Evolutionary conservation across 2,797 vertebrate species (phyloP).

Genomic region (Platyrinchus mystaceus): DNA sequence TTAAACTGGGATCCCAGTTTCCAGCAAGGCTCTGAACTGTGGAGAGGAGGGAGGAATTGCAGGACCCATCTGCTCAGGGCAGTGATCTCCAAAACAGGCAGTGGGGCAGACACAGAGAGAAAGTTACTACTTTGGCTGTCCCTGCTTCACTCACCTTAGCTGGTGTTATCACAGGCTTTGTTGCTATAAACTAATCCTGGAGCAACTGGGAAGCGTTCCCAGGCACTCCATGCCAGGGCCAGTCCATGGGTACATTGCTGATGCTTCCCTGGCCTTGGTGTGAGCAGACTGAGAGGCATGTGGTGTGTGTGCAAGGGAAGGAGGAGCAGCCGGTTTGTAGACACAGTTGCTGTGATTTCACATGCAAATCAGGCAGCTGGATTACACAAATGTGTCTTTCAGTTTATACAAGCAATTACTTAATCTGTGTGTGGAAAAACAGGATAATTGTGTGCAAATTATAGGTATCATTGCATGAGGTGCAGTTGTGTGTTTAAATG

Average conservation of each 20-base stretch:
- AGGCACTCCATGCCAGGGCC: neutral
- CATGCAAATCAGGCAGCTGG: neutral
- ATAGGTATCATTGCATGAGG: neutral
- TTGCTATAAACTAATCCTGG: neutral
- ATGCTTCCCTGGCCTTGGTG: rapidly evolving
- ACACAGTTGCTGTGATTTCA: neutral
- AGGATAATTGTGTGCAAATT: conserved; percentile 4
- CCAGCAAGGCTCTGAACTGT: neutral
- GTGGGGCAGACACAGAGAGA: rapidly evolving
- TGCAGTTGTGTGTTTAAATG: neutral
- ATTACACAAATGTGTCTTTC: neutral
- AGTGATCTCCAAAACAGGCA: neutral
- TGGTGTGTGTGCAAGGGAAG: neutral
- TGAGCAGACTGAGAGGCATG: neutral
- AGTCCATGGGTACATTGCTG: neutral
- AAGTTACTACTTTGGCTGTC: neutral
- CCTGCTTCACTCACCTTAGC: neutral
- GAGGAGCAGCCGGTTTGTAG: neutral
- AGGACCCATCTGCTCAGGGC: neutral
- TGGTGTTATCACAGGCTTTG: neutral
- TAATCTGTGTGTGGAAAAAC: neutral
- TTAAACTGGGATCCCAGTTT: neutral
- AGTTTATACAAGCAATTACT: neutral
- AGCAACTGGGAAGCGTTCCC: neutral
- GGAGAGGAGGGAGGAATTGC: neutral